Percentiles rank a stretch among this genome's conserved stretches.
These are phyloP conservation scores for Agapornis canus DNA, from an alignment of 2,797 vertebrate genomes.

Conservation along the genomic window DNA sequence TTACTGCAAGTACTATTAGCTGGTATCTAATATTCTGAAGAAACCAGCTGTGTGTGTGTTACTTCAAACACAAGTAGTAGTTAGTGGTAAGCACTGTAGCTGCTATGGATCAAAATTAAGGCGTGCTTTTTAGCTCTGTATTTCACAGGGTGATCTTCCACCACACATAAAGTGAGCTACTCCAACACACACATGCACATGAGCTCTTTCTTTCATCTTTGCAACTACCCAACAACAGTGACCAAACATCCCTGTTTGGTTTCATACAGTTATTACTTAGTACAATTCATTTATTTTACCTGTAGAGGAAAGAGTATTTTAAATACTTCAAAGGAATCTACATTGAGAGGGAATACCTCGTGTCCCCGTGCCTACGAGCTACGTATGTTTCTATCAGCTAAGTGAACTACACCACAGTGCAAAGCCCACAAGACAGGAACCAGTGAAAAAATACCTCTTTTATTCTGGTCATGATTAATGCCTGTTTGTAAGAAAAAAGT, in stretches of 20 bases:
- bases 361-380: neutral
- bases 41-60: neutral
- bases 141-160: neutral
- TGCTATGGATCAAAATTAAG: neutral
- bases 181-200: neutral
- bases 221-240: neutral
- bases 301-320: neutral
- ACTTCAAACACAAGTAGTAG: neutral
- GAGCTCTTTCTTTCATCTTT: neutral
- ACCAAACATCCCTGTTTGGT: neutral
- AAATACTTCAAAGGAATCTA: neutral
- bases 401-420: constrained; percentile 60
- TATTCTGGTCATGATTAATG: constrained; percentile 82
- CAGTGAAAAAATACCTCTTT: constrained; percentile 81
- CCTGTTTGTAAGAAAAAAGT: constrained; percentile 76
- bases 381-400: constrained; percentile 38
- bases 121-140: neutral
- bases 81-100: neutral
- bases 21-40: neutral
- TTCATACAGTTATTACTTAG: neutral
- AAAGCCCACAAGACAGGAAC: constrained; percentile 40
- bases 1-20: neutral
- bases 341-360: neutral
- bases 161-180: neutral
- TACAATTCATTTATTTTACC: neutral